Evolutionary conservation across 2,797 vertebrate species (phyloP).

Genomic region (Menidia menidia): DNA sequence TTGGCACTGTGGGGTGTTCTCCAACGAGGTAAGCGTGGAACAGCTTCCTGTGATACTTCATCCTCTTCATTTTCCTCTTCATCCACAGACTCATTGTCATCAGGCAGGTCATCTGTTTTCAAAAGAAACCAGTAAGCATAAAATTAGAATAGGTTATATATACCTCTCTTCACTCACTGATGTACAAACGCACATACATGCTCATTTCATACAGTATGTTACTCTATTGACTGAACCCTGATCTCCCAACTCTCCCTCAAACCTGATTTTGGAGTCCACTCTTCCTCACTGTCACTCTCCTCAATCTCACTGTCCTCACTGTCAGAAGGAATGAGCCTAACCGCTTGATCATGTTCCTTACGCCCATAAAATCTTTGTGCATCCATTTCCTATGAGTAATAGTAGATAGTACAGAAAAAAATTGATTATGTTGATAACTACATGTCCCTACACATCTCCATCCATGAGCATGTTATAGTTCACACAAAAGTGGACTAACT

Average conservation of each 20-base stretch:
- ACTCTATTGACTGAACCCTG: not conserved
- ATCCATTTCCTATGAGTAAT: too few relatives aligned
- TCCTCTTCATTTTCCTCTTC: constrained; percentile 11
- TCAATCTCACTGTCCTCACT: not conserved
- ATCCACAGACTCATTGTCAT: constrained; percentile 11
- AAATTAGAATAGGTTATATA: too few relatives aligned
- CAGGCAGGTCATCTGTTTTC: constrained; percentile 1
- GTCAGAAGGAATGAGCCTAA: too few relatives aligned
- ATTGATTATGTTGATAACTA: too few relatives aligned
- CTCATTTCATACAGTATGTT: not conserved
- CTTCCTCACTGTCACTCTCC: not conserved
- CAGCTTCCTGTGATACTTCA: not conserved
- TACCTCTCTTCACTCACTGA: not conserved
- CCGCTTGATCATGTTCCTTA: too few relatives aligned
- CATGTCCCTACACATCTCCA: too few relatives aligned
- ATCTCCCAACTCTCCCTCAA: not conserved
- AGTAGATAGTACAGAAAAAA: too few relatives aligned
- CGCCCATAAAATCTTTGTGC: too few relatives aligned
- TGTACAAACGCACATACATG: not conserved
- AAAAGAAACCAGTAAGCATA: not conserved
- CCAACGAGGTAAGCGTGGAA: not conserved
- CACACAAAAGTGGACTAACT: too few relatives aligned
- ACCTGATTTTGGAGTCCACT: not conserved
- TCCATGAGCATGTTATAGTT: too few relatives aligned
- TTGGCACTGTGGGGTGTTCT: too few relatives aligned